Evolutionary conservation across 2,113 vertebrate genomes (phyloP).

Genomic region (Crypturellus undulatus): DNA sequence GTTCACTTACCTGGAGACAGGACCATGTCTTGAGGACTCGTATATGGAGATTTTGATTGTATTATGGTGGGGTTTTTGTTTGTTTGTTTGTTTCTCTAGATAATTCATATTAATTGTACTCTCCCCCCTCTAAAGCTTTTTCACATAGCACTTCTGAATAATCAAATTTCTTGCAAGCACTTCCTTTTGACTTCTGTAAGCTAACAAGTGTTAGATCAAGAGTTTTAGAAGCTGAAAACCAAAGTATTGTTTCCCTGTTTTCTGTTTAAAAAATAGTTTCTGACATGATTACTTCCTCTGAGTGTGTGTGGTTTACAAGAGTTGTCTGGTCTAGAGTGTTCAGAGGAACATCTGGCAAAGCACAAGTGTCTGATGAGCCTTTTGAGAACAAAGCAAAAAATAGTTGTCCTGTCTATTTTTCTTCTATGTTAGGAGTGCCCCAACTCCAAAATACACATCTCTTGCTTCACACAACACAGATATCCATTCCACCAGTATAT

Average conservation of each 20-base stretch:
- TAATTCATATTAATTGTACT: background rate
- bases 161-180: background rate
- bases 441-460: rapidly evolving
- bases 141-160: background rate
- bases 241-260: background rate
- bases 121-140: background rate
- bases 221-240: background rate
- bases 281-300: background rate
- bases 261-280: background rate
- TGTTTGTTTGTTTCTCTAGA: background rate
- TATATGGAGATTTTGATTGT: rapidly evolving
- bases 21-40: rapidly evolving
- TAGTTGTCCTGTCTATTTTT: background rate
- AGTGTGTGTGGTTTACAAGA: background rate
- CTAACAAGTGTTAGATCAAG: background rate
- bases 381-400: background rate
- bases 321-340: background rate
- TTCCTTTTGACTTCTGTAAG: background rate
- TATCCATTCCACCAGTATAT: rapidly evolving
- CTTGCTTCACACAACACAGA: background rate
- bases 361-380: background rate
- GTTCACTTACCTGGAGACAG: background rate
- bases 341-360: background rate
- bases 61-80: no score
- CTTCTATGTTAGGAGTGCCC: background rate